Base-by-base conservation (phyloP, 1,140 invertebrate species). In the Triops longicaudatus region DNA sequence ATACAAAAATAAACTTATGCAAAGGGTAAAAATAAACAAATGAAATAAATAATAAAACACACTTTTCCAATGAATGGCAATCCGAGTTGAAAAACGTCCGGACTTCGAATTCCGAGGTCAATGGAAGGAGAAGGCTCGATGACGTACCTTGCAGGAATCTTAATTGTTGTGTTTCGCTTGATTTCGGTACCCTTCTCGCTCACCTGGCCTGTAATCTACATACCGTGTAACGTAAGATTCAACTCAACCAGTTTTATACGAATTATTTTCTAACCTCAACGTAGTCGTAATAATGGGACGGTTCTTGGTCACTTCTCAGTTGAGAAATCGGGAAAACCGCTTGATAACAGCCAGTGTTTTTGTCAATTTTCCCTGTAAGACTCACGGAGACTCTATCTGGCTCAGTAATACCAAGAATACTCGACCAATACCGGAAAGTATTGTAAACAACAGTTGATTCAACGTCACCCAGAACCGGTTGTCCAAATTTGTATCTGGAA, bases 11-110 rank as follows among this genome's bases (percentile, higher is more conserved):
- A 4, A 37, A 37, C 2, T 37, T 37, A 37, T 37, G 31, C 31
- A 37, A 37, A 37, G 31, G 7, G 7, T 37, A 37, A 37, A 37
- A 37, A 37, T 2, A 4, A 37, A 37, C 31, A 37, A 37, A 37
- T 4, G 31, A 37, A 37, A 37, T 37, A 37, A 37, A 2, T 2
- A 37, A 37, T 37, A n/a, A 43, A 14, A 50, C 76, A 63, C 76
- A 89, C 88, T 83, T 89, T 89, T 78, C 89, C 86, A 79, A 88
- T 86, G 80, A 89, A 89, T 1, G 89, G 89, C 50, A 91, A 82
- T 37, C 87, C 88, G 0, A 88, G 87, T 79, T 89, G 90, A 79
- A 90, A 89, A 78, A 88, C 88, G 63, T 86, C 85, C 1, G 86
- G 82, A 3, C 87, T 85, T 26, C 31, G 82, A 3, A 87, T 85